Evolutionary conservation across 1,140 invertebrate species (phyloP).

Genomic region (Sitobion miscanthi): DNA sequence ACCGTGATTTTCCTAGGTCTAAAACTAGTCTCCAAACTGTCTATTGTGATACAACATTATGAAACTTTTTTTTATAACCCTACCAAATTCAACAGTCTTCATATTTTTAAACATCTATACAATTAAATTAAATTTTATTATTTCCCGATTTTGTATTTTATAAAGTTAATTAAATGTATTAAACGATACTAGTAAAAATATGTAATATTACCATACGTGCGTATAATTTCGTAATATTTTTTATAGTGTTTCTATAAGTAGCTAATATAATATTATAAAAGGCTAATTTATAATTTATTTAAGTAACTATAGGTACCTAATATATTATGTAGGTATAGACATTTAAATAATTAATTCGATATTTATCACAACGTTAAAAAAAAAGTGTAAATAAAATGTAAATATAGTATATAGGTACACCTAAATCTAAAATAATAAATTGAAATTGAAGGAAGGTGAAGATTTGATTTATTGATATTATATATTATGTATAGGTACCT

Average conservation of each 20-base stretch:
- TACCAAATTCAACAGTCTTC: neutral
- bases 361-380: too few relatives aligned
- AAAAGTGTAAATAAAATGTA: too few relatives aligned
- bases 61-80: neutral
- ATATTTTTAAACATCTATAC: neutral
- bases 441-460: too few relatives aligned
- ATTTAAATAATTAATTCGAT: too few relatives aligned
- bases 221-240: neutral
- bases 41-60: neutral
- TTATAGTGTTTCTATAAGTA: neutral
- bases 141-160: neutral
- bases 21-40: neutral
- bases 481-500: too few relatives aligned
- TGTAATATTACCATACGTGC: too few relatives aligned
- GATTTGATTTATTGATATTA: too few relatives aligned
- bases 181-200: neutral
- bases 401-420: too few relatives aligned
- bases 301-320: too few relatives aligned
- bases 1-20: neutral
- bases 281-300: neutral
- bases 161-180: neutral
- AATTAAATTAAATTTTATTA: neutral
- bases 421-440: neutral
- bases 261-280: neutral
- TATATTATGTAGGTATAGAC: too few relatives aligned